Percentiles rank a stretch among this genome's conserved stretches.
These are phyloP conservation scores for Cyclopterus lumpus DNA, from an alignment of 2,797 vertebrate species.

Conservation along the genomic window DNA sequence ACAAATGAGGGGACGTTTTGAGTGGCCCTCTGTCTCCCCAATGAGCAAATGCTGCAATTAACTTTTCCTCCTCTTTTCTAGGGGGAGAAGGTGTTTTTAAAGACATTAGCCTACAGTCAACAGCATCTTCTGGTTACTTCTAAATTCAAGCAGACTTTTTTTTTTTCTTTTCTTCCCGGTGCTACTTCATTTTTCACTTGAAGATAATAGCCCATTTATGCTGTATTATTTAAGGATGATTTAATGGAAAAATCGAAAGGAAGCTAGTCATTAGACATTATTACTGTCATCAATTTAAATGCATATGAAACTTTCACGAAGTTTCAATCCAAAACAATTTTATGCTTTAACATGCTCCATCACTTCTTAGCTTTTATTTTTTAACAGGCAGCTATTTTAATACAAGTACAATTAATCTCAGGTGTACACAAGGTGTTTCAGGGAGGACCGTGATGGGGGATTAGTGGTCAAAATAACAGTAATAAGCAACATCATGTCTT, in stretches of 20 bases:
- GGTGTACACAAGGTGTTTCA: conserved; percentile 37
- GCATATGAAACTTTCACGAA: conserved; percentile 62
- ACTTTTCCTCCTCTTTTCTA: conserved; percentile 81
- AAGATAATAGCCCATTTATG: conserved; percentile 88
- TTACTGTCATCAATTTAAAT: conserved; percentile 71
- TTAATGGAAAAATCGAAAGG: conserved; percentile 85
- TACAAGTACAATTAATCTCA: conserved; percentile 14
- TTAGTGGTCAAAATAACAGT: conserved; percentile 62
- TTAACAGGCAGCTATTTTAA: conserved; percentile 13
- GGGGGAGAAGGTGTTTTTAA: conserved; percentile 91
- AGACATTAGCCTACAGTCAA: conserved; percentile 86
- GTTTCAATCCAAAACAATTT: conserved; percentile 46
- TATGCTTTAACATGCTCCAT: conserved; percentile 10
- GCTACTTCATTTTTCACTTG: conserved; percentile 88
- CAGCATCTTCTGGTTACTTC: conserved; percentile 87
- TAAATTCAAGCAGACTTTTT: conserved; percentile 89
- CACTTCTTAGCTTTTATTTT: neutral
- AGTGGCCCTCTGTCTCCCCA: conserved; percentile 92
- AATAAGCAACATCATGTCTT: conserved; percentile 66
- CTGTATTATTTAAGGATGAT: conserved; percentile 87
- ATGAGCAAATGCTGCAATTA: conserved; percentile 96
- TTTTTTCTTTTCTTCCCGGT: conserved; percentile 68
- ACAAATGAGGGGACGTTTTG: conserved; percentile 92
- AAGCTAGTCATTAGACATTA: conserved; percentile 72
- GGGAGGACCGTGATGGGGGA: conserved; percentile 49